Evolutionary conservation across 2,888 invertebrate species (phyloP), one percentile per base, ranked within the genome.

Genomic region (Pterobdella sp.): DNA sequence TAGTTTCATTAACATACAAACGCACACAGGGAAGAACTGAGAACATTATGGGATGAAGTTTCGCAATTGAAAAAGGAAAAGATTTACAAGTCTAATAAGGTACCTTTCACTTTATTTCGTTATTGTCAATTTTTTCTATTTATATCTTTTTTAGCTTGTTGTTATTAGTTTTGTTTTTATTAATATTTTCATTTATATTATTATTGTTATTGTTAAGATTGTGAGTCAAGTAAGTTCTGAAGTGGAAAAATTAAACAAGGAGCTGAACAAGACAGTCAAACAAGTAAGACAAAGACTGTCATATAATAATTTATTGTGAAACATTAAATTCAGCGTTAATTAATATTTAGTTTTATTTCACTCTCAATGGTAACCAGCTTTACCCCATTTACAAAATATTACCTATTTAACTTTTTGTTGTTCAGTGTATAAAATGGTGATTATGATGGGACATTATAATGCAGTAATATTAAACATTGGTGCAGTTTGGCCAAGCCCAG

Each of bases 401-500:
- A n/a, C n/a, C n/a, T n/a, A n/a, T n/a, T n/a, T n/a, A n/a, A n/a
- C n/a, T n/a, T n/a, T n/a, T n/a, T n/a, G n/a, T n/a, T n/a, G n/a
- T n/a, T n/a, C n/a, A n/a, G n/a, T n/a, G n/a, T n/a, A n/a, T n/a
- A n/a, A n/a, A n/a, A n/a, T n/a, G n/a, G n/a, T n/a, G n/a, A n/a
- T n/a, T n/a, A n/a, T n/a, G n/a, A n/a, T n/a, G n/a, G n/a, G n/a
- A n/a, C n/a, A n/a, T n/a, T n/a, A n/a, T n/a, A n/a, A n/a, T n/a
- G n/a, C n/a, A n/a, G n/a, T n/a, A n/a, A 29, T 10, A 10, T 14
- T 67, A 10, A 31, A 60, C 34, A 36, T 52, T 67, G 18, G 32
- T 35, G 31, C 64, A 70, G 69, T 49, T 73, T 42, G 42, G 56
- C 4, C 81, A 81, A 75, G 81, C 81, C 1, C 82, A 83, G 72